phyloP scores from a whole-genome alignment of 2,113 vertebrate genomes.

The Capreolus pygargus region DNA sequence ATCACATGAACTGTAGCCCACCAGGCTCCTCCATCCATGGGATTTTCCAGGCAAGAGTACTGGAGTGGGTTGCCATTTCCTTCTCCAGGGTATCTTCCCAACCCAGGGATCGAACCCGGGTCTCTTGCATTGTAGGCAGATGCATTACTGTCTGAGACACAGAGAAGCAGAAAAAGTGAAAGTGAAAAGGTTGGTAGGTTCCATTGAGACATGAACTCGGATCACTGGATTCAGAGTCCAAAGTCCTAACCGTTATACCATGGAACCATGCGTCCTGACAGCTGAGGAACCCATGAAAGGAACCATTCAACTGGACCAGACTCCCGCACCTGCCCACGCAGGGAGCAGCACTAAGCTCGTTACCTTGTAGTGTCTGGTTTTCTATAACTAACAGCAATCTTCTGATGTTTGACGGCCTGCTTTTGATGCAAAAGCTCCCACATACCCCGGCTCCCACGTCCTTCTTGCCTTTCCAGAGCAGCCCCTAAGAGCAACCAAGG shows the following conservation, averaged over 20 bases:
- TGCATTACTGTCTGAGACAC: neutral
- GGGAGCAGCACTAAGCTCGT: accelerated
- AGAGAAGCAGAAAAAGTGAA: neutral
- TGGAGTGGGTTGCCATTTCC: neutral
- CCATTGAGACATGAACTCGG: neutral
- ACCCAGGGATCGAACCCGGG: neutral
- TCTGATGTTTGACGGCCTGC: neutral
- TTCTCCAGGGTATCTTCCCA: neutral
- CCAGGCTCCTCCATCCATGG: neutral
- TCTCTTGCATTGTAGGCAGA: neutral
- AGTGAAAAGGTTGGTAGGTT: neutral
- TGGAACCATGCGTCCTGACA: neutral
- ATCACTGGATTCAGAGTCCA: neutral
- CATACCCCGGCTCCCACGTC: accelerated
- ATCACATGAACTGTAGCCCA: neutral
- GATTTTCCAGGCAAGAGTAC: neutral
- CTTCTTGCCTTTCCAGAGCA: neutral
- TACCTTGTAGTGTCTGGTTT: neutral
- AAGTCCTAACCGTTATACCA: accelerated
- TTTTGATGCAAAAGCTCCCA: neutral
- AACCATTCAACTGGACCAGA: neutral
- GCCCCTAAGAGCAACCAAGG: neutral
- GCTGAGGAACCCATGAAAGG: neutral
- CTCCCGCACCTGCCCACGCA: neutral
- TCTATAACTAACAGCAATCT: neutral